Evolutionary conservation across 1,140 invertebrate species (phyloP).

Genomic region (Rhagoletis pomonella): DNA sequence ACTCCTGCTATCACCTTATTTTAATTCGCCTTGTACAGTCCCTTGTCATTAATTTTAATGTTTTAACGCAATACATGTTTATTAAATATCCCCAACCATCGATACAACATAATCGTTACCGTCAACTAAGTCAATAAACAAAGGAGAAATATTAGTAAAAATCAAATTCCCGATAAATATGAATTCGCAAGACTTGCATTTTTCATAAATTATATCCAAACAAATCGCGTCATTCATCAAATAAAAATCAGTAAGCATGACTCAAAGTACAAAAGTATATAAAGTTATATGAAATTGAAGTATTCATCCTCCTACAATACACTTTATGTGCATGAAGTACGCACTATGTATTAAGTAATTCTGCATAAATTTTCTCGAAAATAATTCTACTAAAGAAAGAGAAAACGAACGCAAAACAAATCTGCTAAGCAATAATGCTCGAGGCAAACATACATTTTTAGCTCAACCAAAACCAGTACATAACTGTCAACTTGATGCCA

Average conservation of each 20-base stretch:
- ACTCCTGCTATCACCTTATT: too few relatives aligned
- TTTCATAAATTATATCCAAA: not conserved
- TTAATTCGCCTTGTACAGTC: too few relatives aligned
- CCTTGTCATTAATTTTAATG: too few relatives aligned
- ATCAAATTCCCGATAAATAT: too few relatives aligned
- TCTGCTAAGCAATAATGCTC: conserved; percentile 39
- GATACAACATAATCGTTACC: not conserved
- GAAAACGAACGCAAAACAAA: conserved; percentile 1
- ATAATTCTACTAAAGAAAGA: not conserved
- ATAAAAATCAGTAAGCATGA: not conserved
- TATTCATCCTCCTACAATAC: not conserved
- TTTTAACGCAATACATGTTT: too few relatives aligned
- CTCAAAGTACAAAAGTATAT: not conserved
- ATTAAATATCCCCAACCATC: too few relatives aligned
- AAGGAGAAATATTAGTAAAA: too few relatives aligned
- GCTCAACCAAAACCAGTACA: not conserved
- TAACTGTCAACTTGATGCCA: conserved; percentile 32
- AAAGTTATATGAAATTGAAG: too few relatives aligned
- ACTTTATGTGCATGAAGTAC: not conserved
- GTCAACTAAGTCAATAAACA: too few relatives aligned
- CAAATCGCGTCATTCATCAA: conserved; percentile 39
- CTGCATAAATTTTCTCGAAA: not conserved
- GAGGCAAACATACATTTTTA: conserved; percentile 19
- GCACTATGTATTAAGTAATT: too few relatives aligned
- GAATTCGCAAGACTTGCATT: too few relatives aligned